These are phyloP conservation scores for Metacarcinus magister DNA, from an alignment of 2,888 invertebrate genomes.

Conservation along the genomic window DNA sequence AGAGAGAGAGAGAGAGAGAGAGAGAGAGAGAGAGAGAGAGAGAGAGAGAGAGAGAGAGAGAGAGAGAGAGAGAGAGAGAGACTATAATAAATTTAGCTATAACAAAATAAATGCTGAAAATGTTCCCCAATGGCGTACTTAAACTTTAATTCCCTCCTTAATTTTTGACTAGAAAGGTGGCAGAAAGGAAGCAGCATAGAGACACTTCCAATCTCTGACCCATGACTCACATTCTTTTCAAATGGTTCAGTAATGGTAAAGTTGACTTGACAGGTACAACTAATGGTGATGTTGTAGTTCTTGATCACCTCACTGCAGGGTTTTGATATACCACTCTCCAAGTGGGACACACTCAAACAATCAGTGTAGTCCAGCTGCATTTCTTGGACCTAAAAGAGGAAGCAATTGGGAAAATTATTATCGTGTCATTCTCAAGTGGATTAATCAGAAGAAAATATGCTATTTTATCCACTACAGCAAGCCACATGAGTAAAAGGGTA, in stretches of 20 bases:
- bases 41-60: no score
- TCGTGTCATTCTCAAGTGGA: not conserved
- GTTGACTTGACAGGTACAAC: slow-evolving; percentile 89
- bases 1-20: no score
- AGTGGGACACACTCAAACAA: slow-evolving; percentile 86
- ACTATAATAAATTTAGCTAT: not conserved
- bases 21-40: no score
- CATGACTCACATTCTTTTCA: slow-evolving; percentile 85
- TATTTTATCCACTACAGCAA: not conserved
- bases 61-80: no score
- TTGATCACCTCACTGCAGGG: slow-evolving; percentile 89
- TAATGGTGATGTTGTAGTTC: slow-evolving; percentile 84
- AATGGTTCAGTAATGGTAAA: slow-evolving; percentile 90
- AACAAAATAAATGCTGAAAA: not conserved
- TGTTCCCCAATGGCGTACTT: no score
- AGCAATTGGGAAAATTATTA: not conserved
- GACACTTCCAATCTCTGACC: not conserved
- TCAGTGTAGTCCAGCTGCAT: slow-evolving; percentile 92
- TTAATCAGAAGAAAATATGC: not conserved
- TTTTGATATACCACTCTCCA: not conserved
- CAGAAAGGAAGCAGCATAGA: slow-evolving; percentile 8
- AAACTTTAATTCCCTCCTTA: no score
- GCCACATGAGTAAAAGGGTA: no score
- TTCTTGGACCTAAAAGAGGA: slow-evolving; percentile 89
- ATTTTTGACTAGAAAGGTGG: not conserved